A percentile compares a stretch with the other conserved stretches of the same genome.
Evolutionary conservation across 2,113 vertebrate genomes (phyloP).

Genomic region (Mus pahari): DNA sequence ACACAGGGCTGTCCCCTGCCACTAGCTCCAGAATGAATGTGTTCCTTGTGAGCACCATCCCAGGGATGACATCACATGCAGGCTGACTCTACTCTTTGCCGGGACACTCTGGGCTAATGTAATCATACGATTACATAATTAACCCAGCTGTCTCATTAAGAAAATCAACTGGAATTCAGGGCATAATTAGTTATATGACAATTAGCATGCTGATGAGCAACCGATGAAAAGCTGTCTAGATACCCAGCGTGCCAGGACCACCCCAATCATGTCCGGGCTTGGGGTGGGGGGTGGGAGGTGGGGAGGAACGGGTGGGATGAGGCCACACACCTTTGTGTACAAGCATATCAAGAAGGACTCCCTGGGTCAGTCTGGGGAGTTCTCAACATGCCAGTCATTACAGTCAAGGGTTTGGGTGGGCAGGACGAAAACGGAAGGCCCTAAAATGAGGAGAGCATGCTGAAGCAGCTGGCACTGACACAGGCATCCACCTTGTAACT

Average conservation of each 20-base stretch:
- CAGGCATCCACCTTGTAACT: background rate
- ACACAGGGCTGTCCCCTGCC: constrained; percentile 37
- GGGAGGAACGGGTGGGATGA: background rate
- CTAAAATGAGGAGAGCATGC: rapidly evolving
- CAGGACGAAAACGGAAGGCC: background rate
- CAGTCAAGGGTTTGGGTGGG: rapidly evolving
- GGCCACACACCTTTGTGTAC: background rate
- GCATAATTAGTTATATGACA: constrained; percentile 95
- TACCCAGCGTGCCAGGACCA: constrained; percentile 87
- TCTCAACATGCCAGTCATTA: background rate
- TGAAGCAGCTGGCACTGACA: rapidly evolving
- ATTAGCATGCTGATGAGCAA: constrained; percentile 93
- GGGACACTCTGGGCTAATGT: constrained; percentile 91
- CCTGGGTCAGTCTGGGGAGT: background rate
- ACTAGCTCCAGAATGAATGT: constrained; percentile 59
- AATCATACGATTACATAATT: constrained; percentile 97
- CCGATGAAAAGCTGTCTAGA: constrained; percentile 90
- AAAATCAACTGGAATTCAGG: constrained; percentile 95
- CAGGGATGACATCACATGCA: constrained; percentile 80
- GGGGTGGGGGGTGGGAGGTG: background rate
- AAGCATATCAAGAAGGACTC: background rate
- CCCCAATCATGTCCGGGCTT: constrained; percentile 81
- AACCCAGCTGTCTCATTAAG: constrained; percentile 97
- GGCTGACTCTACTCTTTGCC: constrained; percentile 84
- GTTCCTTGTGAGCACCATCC: constrained; percentile 71